These are phyloP conservation scores for Pogonocherus hispidulus DNA, from an alignment of 2,888 invertebrate species.

Conservation along the genomic window DNA sequence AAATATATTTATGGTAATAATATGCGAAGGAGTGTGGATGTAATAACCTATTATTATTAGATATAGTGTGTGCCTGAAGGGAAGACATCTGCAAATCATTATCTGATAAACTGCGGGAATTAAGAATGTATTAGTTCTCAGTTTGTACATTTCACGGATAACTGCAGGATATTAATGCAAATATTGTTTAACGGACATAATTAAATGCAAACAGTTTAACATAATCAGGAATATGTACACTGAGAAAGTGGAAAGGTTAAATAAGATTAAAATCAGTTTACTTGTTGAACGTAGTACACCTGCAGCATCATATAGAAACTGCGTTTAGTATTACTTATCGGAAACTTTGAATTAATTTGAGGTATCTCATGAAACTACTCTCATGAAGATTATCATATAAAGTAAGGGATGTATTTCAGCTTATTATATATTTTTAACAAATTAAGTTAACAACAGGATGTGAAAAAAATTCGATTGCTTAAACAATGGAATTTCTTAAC, in stretches of 20 bases:
- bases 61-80: conserved; percentile 4
- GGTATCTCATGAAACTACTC: too few species aligned
- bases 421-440: too few species aligned
- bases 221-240: background rate
- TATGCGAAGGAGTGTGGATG: conserved; percentile 20
- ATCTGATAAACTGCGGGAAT: conserved; percentile 13
- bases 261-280: background rate
- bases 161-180: conserved; percentile 1
- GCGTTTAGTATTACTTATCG: too few species aligned
- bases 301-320: too few species aligned
- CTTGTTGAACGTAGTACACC: too few species aligned
- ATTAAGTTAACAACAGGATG: too few species aligned
- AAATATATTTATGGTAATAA: conserved; percentile 27
- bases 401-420: too few species aligned
- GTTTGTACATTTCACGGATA: background rate
- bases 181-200: background rate
- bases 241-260: background rate
- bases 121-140: conserved; percentile 3
- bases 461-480: too few species aligned
- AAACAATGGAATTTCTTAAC: too few species aligned
- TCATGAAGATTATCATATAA: too few species aligned
- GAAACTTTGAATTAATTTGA: too few species aligned
- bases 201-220: background rate
- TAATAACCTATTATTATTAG: conserved; percentile 26
- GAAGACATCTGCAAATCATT: conserved; percentile 23